Conservation (phyloP, 2,888 invertebrate genomes). For the Plemyria rubiginata region DNA sequence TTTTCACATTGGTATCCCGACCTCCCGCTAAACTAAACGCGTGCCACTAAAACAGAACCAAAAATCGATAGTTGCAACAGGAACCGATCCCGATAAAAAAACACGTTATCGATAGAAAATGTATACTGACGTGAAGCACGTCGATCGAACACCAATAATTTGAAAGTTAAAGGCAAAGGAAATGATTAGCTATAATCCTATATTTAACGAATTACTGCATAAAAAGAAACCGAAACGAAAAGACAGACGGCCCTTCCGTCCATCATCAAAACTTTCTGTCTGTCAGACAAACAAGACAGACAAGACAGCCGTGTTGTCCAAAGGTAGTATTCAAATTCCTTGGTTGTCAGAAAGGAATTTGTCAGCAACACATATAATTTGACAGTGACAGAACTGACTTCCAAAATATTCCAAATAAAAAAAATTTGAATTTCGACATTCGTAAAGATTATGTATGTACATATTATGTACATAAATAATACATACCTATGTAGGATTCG, state of each 20-base stretch:
- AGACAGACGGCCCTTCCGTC: slow-evolving; percentile 7
- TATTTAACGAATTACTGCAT: slow-evolving; percentile 14
- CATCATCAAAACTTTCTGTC: slow-evolving; percentile 16
- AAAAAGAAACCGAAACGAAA: slow-evolving; percentile 25
- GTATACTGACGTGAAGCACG: slow-evolving; percentile 21
- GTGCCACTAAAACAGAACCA: slow-evolving; percentile 30
- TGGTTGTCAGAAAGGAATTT: no score
- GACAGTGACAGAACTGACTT: no score
- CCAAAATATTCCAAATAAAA: no score
- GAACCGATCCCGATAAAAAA: slow-evolving; percentile 14
- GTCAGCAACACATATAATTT: no score
- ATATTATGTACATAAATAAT: no score
- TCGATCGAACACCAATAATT: slow-evolving; percentile 24
- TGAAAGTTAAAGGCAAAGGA: slow-evolving; percentile 9
- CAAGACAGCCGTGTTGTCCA: not conserved
- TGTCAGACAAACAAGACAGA: not conserved
- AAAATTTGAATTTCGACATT: no score
- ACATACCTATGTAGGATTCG: no score
- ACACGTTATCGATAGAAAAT: slow-evolving; percentile 4
- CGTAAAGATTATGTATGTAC: no score
- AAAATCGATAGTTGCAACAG: slow-evolving; percentile 34
- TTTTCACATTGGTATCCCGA: slow-evolving; percentile 47
- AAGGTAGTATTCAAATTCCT: no score
- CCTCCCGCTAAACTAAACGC: slow-evolving; percentile 20
- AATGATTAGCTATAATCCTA: slow-evolving; percentile 5